Evolutionary conservation across 2,888 invertebrate species (phyloP).

Genomic region (Cheilosia vernalis): DNA sequence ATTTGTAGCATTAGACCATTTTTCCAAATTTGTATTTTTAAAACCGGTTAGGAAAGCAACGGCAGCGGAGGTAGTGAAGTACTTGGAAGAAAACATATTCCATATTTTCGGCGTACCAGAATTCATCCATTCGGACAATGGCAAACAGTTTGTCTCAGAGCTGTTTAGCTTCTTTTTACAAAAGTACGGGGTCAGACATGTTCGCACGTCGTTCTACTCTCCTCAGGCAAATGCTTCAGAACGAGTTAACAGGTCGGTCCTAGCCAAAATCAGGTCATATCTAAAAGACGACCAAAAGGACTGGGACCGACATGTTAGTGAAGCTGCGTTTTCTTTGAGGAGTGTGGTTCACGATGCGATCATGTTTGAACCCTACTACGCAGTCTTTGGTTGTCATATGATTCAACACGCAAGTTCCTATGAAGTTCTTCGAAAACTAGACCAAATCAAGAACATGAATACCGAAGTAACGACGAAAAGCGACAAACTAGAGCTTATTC

Average conservation of each 20-base stretch:
- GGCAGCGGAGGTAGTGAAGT: not conserved
- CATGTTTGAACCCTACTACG: not conserved
- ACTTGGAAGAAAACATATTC: not conserved
- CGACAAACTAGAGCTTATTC: not conserved
- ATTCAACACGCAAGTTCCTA: not conserved
- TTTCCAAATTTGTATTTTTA: constrained; percentile 42
- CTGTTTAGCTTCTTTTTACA: not conserved
- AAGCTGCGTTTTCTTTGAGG: not conserved
- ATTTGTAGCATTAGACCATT: not conserved
- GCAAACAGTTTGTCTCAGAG: constrained; percentile 10
- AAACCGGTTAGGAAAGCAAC: not conserved
- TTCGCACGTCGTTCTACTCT: constrained; percentile 49
- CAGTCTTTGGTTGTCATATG: not conserved
- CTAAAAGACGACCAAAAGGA: not conserved
- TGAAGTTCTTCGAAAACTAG: not conserved
- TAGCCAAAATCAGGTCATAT: no score
- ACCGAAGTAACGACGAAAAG: not conserved
- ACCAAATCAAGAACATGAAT: not conserved
- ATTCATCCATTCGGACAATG: not conserved
- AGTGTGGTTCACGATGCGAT: not conserved
- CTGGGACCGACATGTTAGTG: not conserved
- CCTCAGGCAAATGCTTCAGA: constrained; percentile 29
- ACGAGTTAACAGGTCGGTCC: no score
- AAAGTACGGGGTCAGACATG: constrained; percentile 45
- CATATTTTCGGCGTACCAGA: not conserved